Evolutionary conservation across 2,888 invertebrate genomes (phyloP).

Genomic region (Eilema caniola): DNA sequence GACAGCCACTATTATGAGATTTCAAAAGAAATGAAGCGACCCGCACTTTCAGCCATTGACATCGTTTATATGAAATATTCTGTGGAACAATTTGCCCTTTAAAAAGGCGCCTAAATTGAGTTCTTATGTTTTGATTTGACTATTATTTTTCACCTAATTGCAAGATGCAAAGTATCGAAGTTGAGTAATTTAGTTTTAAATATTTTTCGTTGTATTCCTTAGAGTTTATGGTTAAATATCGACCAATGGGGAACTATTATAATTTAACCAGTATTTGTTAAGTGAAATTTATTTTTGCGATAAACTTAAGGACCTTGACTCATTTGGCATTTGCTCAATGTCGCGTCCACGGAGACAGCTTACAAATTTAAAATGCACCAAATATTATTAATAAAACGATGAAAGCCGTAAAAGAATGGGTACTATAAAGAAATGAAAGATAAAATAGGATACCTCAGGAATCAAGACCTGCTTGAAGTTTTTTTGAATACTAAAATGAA

Average conservation of each 20-base stretch:
- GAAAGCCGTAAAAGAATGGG: not conserved
- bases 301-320: conserved; percentile 39
- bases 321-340: conserved; percentile 48
- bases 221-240: not conserved
- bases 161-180: no score
- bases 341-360: conserved; percentile 10
- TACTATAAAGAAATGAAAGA: not conserved
- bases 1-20: conserved; percentile 23
- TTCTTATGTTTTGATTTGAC: not conserved
- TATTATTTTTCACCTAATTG: not conserved
- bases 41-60: not conserved
- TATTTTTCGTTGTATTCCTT: no score
- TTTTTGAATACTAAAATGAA: no score
- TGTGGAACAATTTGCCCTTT: not conserved
- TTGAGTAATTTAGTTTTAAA: no score
- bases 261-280: not conserved
- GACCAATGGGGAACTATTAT: not conserved
- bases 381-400: not conserved
- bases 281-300: not conserved
- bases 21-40: conserved; percentile 19
- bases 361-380: not conserved
- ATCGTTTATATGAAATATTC: not conserved
- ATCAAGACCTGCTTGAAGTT: no score
- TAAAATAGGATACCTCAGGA: not conserved
- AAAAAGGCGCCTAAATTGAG: not conserved